Evolutionary conservation across 1,140 invertebrate genomes (phyloP).

Genomic region (Penaeus vannamei): DNA sequence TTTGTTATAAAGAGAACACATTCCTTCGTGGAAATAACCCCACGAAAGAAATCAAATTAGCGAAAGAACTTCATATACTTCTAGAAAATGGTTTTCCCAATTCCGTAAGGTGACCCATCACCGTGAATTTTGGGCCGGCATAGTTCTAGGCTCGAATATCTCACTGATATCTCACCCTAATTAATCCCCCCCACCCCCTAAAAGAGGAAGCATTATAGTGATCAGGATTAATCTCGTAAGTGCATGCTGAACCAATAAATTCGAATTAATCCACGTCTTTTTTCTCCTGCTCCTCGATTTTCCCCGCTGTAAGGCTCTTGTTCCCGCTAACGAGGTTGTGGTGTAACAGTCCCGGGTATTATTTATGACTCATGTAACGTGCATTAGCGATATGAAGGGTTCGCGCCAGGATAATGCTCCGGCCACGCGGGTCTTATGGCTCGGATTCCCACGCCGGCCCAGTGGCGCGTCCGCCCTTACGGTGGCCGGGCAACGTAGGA

Average conservation of each 20-base stretch:
- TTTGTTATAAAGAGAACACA: too few relatives aligned
- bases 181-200: conserved; percentile 50
- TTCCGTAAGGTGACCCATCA: conserved; percentile 8
- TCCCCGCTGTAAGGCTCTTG: conserved; percentile 52
- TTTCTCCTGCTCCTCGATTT: background rate
- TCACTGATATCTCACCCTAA: conserved; percentile 58
- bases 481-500: background rate
- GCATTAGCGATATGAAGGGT: conserved; percentile 66
- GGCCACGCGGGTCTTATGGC: background rate
- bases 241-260: conserved; percentile 65
- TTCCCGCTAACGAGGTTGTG: conserved; percentile 64
- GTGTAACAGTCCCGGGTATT: conserved; percentile 64
- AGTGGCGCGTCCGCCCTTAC: conserved; percentile 21
- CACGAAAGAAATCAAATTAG: background rate
- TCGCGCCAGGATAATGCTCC: conserved; percentile 38
- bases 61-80: background rate
- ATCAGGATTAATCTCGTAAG: conserved; percentile 65
- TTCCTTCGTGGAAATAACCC: too few relatives aligned
- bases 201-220: conserved; percentile 48
- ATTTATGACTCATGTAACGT: conserved; percentile 65
- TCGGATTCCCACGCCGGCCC: background rate
- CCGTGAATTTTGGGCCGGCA: conserved; percentile 18
- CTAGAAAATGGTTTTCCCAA: conserved; percentile 7
- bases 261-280: conserved; percentile 62
- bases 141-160: conserved; percentile 39